Conservation (phyloP, 2,113 vertebrate genomes). For the Zosterops hypoxanthus region DNA sequence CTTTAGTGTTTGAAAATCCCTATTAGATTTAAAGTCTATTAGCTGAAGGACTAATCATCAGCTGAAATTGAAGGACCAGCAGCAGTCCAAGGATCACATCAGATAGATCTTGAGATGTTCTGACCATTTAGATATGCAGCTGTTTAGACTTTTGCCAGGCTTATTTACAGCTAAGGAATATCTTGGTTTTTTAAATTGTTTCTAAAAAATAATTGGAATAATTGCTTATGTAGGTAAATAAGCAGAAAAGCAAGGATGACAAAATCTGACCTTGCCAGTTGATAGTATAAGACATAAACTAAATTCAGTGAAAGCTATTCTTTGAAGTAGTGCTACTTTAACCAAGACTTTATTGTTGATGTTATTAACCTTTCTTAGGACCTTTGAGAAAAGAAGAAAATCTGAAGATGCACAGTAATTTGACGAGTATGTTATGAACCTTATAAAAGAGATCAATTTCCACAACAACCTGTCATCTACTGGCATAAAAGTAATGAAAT, state of each 20-base stretch:
- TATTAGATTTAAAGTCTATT: neutral
- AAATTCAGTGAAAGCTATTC: neutral
- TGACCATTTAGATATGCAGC: neutral
- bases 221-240: neutral
- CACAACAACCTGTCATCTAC: conserved; percentile 36
- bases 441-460: conserved; percentile 59
- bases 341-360: neutral
- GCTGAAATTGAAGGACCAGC: neutral
- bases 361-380: conserved; percentile 24
- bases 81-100: neutral
- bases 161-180: neutral
- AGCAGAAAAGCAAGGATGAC: neutral
- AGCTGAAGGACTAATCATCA: neutral
- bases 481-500: conserved; percentile 33
- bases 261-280: neutral
- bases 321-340: neutral
- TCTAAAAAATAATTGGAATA: neutral
- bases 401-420: conserved; percentile 16
- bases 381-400: neutral
- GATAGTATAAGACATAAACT: neutral
- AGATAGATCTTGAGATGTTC: neutral
- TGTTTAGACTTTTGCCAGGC: neutral
- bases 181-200: neutral
- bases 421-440: conserved; percentile 33
- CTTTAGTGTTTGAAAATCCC: neutral